These are phyloP conservation scores for Lemur catta DNA, from an alignment of 2,797 vertebrate genomes.

Conservation along the genomic window DNA sequence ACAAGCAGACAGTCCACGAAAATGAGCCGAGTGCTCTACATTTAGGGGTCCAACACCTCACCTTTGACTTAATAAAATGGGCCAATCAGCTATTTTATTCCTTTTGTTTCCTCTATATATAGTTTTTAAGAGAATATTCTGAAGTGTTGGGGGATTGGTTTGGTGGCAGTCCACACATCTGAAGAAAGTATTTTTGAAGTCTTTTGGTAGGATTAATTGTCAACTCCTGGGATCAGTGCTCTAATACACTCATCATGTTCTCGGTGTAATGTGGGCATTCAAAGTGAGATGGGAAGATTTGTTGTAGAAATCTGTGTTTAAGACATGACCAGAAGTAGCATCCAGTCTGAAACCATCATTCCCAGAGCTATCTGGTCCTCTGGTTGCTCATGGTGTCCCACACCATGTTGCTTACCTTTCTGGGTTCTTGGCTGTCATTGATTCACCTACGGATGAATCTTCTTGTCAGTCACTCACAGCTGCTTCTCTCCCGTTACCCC, in stretches of 20 bases:
- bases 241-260: background rate
- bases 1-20: background rate
- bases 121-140: background rate
- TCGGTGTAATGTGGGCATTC: background rate
- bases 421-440: background rate
- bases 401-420: background rate
- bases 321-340: background rate
- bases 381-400: background rate
- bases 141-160: background rate
- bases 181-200: background rate
- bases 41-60: background rate
- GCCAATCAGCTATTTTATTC: background rate
- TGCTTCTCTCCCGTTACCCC: background rate
- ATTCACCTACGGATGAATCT: background rate
- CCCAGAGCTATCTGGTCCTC: background rate
- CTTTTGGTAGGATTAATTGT: background rate
- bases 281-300: background rate
- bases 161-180: background rate
- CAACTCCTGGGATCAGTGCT: background rate
- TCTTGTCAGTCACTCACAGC: background rate
- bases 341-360: background rate
- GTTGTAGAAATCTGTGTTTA: background rate
- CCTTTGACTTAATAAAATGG: background rate
- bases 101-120: background rate
- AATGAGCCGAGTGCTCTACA: background rate